phyloP scores from a whole-genome alignment of 2,888 invertebrate genomes.

The Drosophila siamana region DNA sequence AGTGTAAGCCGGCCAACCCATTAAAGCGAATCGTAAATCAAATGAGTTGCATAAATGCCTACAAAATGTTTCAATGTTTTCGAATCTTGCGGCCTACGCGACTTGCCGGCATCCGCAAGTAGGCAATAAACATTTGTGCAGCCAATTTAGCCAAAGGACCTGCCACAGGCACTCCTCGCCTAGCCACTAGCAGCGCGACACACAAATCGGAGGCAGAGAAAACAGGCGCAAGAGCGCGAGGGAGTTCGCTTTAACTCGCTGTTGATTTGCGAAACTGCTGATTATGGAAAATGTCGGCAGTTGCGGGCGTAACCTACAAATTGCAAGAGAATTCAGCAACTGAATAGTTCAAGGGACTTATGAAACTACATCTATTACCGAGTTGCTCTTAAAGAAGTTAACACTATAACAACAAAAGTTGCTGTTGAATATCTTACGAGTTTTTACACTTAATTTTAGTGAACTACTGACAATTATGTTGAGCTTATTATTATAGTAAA shows the following conservation, averaged over 20 bases:
- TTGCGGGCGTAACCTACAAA: slow-evolving; percentile 9
- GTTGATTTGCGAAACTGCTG: slow-evolving; percentile 31
- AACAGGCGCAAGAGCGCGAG: not conserved
- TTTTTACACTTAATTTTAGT: no score
- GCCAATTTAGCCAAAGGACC: slow-evolving; percentile 38
- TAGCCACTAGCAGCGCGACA: not conserved
- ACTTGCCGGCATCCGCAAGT: slow-evolving; percentile 36
- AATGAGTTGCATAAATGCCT: slow-evolving; percentile 77
- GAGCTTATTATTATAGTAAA: no score
- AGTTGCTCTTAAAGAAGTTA: no score
- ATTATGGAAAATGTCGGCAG: slow-evolving; percentile 29
- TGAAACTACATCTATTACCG: not conserved
- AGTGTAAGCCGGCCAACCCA: slow-evolving; percentile 58
- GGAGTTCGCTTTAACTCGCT: slow-evolving; percentile 6
- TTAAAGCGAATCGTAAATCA: slow-evolving; percentile 74
- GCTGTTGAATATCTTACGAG: no score
- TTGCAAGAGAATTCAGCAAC: not conserved
- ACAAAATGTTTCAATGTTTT: slow-evolving; percentile 79
- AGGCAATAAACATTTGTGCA: slow-evolving; percentile 61
- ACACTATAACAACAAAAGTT: no score
- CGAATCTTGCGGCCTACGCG: slow-evolving; percentile 58
- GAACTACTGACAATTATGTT: no score
- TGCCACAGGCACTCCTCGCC: slow-evolving; percentile 13
- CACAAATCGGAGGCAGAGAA: not conserved
- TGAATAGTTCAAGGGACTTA: not conserved